These are phyloP conservation scores for Catharus minimus DNA, from an alignment of 2,113 vertebrate species.

Conservation along the genomic window DNA sequence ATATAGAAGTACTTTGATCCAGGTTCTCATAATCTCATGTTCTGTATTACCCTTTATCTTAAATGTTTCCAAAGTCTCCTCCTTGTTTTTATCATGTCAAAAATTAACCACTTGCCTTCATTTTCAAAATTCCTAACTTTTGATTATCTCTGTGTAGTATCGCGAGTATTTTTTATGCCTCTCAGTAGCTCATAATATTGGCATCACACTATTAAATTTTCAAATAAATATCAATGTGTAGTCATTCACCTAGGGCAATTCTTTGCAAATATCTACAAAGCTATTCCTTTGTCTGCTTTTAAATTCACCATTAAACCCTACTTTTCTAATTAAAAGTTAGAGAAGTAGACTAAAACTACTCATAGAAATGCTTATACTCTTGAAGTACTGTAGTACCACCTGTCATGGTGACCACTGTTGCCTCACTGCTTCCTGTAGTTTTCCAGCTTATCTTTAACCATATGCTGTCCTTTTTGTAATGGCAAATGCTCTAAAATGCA, in stretches of 20 bases:
- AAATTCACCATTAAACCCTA: not conserved
- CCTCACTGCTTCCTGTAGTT: not conserved
- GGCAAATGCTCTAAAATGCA: not conserved
- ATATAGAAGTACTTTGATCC: not conserved
- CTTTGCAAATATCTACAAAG: not conserved
- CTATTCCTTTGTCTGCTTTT: not conserved
- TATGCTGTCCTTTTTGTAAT: not conserved
- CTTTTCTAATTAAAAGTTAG: not conserved
- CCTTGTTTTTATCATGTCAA: not conserved
- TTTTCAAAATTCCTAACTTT: not conserved
- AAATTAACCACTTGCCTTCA: not conserved
- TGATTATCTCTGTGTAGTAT: not conserved
- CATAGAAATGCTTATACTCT: not conserved
- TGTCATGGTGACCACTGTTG: not conserved
- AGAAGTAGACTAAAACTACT: not conserved
- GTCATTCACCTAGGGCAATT: not conserved
- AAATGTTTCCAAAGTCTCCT: not conserved
- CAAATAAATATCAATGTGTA: not conserved
- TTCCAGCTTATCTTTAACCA: not conserved
- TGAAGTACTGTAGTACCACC: not conserved
- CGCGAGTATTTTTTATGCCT: not conserved
- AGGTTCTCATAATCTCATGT: not conserved
- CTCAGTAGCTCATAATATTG: not conserved
- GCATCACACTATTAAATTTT: not conserved
- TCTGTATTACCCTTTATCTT: not conserved